Conservation (phyloP, 2,888 invertebrate species). For the Meghimatium bilineatum region DNA sequence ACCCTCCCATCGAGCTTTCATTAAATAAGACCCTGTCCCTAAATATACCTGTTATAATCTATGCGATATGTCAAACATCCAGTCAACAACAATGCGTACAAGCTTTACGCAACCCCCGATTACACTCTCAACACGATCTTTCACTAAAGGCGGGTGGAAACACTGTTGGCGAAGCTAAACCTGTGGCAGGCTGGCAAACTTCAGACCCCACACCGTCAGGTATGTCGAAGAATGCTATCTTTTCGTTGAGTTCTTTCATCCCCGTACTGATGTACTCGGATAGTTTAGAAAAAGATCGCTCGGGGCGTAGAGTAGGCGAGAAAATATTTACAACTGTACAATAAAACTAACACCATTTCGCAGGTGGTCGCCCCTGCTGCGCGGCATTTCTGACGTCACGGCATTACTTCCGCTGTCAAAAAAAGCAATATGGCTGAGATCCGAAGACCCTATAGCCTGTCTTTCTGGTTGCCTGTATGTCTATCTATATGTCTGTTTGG, state of each 20-base stretch:
- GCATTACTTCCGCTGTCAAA: slow-evolving; percentile 11
- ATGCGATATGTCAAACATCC: too few relatives aligned
- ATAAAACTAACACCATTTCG: slow-evolving; percentile 28
- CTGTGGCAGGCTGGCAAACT: too few relatives aligned
- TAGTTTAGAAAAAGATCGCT: slow-evolving; percentile 22
- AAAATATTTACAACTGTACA: slow-evolving; percentile 31
- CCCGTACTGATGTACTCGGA: slow-evolving; percentile 10
- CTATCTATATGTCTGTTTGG: neutral
- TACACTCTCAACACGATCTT: neutral
- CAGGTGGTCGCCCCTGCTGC: slow-evolving; percentile 30
- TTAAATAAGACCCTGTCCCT: too few relatives aligned
- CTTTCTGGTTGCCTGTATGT: slow-evolving; percentile 7
- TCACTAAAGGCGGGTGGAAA: neutral
- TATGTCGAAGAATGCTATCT: slow-evolving; percentile 31
- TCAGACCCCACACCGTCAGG: slow-evolving; percentile 30
- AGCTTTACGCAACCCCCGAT: neutral
- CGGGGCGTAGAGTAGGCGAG: slow-evolving; percentile 9
- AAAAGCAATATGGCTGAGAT: slow-evolving; percentile 5
- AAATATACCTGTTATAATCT: too few relatives aligned
- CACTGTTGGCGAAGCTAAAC: neutral
- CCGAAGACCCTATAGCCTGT: neutral
- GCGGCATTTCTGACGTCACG: slow-evolving; percentile 19
- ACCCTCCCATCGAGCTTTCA: too few relatives aligned
- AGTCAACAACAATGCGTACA: neutral
- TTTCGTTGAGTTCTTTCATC: slow-evolving; percentile 15